phyloP scores from a whole-genome alignment of 2,888 invertebrate genomes.

The Thymelicus sylvestris region DNA sequence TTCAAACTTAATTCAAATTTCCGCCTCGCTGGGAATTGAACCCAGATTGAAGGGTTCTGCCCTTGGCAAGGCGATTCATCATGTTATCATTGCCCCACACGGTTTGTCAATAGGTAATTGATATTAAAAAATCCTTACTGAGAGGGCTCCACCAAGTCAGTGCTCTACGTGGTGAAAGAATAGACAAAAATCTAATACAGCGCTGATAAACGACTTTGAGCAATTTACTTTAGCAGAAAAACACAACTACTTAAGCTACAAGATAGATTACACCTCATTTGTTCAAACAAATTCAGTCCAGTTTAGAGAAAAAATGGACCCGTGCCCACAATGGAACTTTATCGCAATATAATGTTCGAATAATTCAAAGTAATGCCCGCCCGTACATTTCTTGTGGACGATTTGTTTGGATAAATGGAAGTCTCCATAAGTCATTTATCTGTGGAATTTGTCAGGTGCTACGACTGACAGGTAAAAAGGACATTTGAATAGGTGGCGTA shows the following conservation, averaged over 20 bases:
- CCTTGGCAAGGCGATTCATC: too few relatives aligned
- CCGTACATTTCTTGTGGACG: neutral
- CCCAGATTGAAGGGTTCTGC: too few relatives aligned
- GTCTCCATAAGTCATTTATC: slow-evolving; percentile 5
- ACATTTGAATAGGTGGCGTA: neutral
- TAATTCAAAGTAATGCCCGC: slow-evolving; percentile 1
- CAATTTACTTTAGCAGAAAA: neutral
- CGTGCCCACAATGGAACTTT: neutral
- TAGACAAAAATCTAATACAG: too few relatives aligned
- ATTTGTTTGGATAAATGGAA: slow-evolving; percentile 10
- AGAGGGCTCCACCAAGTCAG: too few relatives aligned
- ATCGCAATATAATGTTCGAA: neutral
- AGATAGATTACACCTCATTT: neutral
- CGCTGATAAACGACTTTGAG: too few relatives aligned
- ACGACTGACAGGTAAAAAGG: neutral
- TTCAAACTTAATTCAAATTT: too few relatives aligned
- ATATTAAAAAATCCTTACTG: too few relatives aligned
- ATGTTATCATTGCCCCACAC: too few relatives aligned
- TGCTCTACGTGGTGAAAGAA: too few relatives aligned
- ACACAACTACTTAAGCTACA: neutral
- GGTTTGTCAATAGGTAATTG: too few relatives aligned
- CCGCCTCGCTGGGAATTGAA: too few relatives aligned
- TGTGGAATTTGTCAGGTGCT: neutral
- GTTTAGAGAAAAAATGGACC: neutral
- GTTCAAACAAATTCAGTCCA: neutral